Percentiles rank a stretch among this genome's conserved stretches.
These are phyloP conservation scores for Nemoura dubitans DNA, from an alignment of 2,888 invertebrate species.

Conservation along the genomic window DNA sequence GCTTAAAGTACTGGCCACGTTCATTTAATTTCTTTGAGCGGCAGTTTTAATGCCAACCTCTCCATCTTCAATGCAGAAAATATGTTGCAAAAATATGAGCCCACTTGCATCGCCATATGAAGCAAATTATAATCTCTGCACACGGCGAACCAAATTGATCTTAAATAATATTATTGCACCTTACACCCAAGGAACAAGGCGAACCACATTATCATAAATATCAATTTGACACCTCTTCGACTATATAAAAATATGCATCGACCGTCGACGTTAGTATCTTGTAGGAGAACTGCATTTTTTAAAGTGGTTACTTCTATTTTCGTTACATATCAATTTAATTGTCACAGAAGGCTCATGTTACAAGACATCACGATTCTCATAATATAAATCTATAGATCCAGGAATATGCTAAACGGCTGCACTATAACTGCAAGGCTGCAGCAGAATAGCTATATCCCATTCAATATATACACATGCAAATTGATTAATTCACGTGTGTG, in stretches of 20 bases:
- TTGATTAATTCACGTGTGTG: background rate
- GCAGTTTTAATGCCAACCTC: background rate
- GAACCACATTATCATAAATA: slow-evolving; percentile 4
- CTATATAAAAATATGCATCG: background rate
- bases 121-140: background rate
- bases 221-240: background rate
- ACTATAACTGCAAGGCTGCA: background rate
- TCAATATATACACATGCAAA: background rate
- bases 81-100: background rate
- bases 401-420: background rate
- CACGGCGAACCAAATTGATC: background rate
- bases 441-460: background rate
- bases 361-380: background rate
- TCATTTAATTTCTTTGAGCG: background rate
- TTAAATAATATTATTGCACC: slow-evolving; percentile 7
- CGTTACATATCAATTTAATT: background rate
- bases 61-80: background rate
- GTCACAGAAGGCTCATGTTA: background rate
- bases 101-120: background rate
- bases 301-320: background rate
- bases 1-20: background rate
- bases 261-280: background rate
- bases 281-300: background rate
- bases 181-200: background rate
- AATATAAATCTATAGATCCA: background rate